A percentile compares a stretch with the other conserved stretches of the same genome.
Conservation (phyloP, 2,113 vertebrate species). For the Mormyrus iriodes region DNA sequence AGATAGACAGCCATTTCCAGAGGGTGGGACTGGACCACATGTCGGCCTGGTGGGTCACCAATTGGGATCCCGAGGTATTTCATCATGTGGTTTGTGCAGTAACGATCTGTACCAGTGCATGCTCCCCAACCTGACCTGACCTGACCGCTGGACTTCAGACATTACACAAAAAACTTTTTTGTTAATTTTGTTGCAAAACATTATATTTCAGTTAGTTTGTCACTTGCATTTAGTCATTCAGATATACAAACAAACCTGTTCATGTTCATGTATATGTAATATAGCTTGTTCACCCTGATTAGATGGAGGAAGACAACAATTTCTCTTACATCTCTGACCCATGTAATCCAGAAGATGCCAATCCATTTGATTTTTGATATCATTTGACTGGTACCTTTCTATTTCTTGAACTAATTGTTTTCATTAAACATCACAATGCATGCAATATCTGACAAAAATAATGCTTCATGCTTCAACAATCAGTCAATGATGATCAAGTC, state of each 20-base stretch:
- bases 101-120: background rate
- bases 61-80: background rate
- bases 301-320: background rate
- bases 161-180: background rate
- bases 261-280: background rate
- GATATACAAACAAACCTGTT: background rate
- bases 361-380: background rate
- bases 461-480: constrained; percentile 39
- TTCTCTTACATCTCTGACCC: background rate
- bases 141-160: background rate
- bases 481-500: background rate
- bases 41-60: background rate
- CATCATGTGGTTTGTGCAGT: too few species aligned
- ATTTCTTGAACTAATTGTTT: background rate
- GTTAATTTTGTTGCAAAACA: background rate
- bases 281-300: background rate
- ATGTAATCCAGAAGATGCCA: background rate
- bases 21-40: too few species aligned
- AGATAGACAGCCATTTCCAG: too few species aligned
- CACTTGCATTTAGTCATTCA: background rate
- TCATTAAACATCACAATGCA: constrained; percentile 57
- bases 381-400: background rate
- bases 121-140: background rate
- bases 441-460: background rate
- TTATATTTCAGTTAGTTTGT: background rate